Evolutionary conservation across 2,888 invertebrate species (phyloP).

Genomic region (Xylota segnis): DNA sequence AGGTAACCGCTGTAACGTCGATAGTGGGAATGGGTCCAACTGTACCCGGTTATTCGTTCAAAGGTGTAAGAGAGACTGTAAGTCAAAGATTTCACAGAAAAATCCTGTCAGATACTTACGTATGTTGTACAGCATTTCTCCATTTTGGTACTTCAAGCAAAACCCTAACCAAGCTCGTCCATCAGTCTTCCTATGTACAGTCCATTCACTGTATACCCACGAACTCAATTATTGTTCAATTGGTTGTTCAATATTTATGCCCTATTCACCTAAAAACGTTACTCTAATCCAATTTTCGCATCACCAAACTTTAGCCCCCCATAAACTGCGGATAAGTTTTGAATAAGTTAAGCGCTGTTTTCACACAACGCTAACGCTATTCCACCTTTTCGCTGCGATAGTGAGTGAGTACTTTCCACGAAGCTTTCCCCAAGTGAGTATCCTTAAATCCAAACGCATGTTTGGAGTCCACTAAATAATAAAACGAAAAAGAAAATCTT

Average conservation of each 20-base stretch:
- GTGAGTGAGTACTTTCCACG: background rate
- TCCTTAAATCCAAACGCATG: background rate
- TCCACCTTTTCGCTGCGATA: background rate
- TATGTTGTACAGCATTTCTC: no score
- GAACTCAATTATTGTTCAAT: constrained; percentile 38
- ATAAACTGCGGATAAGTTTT: constrained; percentile 26
- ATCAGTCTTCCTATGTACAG: background rate
- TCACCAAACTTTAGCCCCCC: constrained; percentile 19
- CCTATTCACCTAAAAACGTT: background rate
- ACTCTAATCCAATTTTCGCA: constrained; percentile 12
- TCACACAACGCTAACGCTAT: background rate
- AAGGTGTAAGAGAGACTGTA: no score
- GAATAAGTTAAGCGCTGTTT: constrained; percentile 18
- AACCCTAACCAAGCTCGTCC: background rate
- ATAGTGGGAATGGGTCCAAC: no score
- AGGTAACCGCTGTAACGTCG: no score
- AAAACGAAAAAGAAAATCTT: background rate
- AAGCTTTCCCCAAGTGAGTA: background rate
- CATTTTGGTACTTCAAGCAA: no score
- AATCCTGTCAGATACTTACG: no score
- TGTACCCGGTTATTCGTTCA: no score
- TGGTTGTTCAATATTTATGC: constrained; percentile 35
- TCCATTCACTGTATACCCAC: background rate
- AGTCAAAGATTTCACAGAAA: no score
- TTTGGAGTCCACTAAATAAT: background rate